Base-by-base conservation (phyloP, 2,888 invertebrate genomes). In the Metacarcinus magister region DNA sequence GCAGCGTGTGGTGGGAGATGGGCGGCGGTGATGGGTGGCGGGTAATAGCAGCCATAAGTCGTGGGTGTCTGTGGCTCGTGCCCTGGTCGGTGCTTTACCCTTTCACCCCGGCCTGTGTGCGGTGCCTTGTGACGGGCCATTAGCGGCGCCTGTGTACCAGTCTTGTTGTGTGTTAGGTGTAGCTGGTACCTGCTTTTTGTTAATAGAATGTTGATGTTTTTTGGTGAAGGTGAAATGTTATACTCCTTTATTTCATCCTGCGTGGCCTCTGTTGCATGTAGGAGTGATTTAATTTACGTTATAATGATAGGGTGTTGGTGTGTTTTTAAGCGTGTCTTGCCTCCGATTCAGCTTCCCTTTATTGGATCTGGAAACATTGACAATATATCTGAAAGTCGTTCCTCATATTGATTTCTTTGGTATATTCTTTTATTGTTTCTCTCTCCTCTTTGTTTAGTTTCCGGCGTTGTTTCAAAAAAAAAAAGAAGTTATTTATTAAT, bases 1-100 rank as follows among this genome's bases (percentile, higher is more conserved):
- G 32, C 67, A 19, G 67, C 67, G 54, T 54, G 13, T 54, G 13
- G 67, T n/a, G 7, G 67, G n/a, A 67, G 13, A n/a, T 67, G 67
- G 67, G 67, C 67, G 75, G 75, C 23, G 75, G 75, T 75, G 75
- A 28, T 87, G 87, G 87, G 75, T 7, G 75, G 75, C 75, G 75
- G 75, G n/a, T 28, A 75, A 28, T 75, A 7, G 75, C 75, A 28
- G 28, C 28, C 23, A 75, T 75, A 75, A 75, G 75, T 23, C 39
- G 39, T 87, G 87, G 87, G 87, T 87, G 87, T 75, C n/a, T 16
- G 28, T 75, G 60, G 19, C 60, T 60, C 19, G 60, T 60, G 60
- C 23, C 60, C 60, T 60, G 60, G 2, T 16, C 23, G 75, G 75
- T 75, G 75, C 67, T 23, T n/a, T 19, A 1, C 8, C 28, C 75